Percentiles rank a stretch among this genome's conserved stretches.
Conservation (phyloP, 2,797 vertebrate species). For the Triplophysa yarkandensis region DNA sequence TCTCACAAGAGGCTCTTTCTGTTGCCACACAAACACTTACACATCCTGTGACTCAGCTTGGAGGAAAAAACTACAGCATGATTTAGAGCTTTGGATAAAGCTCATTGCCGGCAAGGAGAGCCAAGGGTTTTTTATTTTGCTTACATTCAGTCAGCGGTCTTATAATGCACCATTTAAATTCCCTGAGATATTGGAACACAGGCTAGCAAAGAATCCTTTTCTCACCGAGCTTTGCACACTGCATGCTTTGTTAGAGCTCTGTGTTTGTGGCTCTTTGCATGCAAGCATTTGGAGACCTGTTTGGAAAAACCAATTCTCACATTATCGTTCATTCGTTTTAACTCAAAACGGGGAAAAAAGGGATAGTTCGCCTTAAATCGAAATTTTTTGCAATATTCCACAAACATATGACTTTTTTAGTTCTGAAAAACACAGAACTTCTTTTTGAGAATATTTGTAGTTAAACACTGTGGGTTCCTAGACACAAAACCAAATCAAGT, state of each 20-base stretch:
- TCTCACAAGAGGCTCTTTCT: slow-evolving; percentile 12
- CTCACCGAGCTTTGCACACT: not conserved
- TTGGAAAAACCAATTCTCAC: slow-evolving; percentile 41
- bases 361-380: too few relatives aligned
- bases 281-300: slow-evolving; percentile 11
- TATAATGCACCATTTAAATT: slow-evolving; percentile 33
- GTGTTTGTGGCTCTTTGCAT: not conserved
- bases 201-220: slow-evolving; percentile 18
- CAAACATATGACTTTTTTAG: too few relatives aligned
- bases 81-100: slow-evolving; percentile 1
- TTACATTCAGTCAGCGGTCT: slow-evolving; percentile 22
- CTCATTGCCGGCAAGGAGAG: slow-evolving; percentile 7
- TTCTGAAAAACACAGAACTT: too few relatives aligned
- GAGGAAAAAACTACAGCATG: not conserved
- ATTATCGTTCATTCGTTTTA: too few relatives aligned
- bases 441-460: too few relatives aligned
- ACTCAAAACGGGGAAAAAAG: too few relatives aligned
- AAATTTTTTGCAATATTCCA: too few relatives aligned
- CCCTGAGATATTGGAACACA: slow-evolving; percentile 7
- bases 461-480: too few relatives aligned
- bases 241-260: not conserved
- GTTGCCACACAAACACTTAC: slow-evolving; percentile 25
- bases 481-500: too few relatives aligned
- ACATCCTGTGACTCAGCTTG: slow-evolving; percentile 15
- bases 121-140: slow-evolving; percentile 15